Conservation (phyloP, 2,113 vertebrate genomes). For the Trematomus loennbergii region DNA sequence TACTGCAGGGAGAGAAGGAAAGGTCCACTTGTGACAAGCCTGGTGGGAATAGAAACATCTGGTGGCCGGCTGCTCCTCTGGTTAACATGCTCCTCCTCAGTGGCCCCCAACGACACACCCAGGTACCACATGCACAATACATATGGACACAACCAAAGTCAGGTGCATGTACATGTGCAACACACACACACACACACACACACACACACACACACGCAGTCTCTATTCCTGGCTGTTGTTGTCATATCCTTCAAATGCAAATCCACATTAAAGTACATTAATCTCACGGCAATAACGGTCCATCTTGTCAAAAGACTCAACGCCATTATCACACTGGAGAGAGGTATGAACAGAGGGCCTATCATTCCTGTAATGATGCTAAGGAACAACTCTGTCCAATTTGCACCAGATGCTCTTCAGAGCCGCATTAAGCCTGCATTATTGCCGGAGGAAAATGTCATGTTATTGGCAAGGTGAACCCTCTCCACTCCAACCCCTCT, state of each 20-base stretch:
- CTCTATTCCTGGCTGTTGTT: slow-evolving; percentile 3
- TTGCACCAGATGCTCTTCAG: slow-evolving; percentile 75
- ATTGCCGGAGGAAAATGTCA: slow-evolving; percentile 80
- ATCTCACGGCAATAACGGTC: slow-evolving; percentile 35
- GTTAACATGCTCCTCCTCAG: slow-evolving; percentile 83
- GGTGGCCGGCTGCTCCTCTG: slow-evolving; percentile 84
- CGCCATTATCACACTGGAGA: slow-evolving; percentile 34
- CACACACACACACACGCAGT: slow-evolving; percentile 3
- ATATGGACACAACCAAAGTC: slow-evolving; percentile 38
- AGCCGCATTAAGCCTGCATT: slow-evolving; percentile 72
- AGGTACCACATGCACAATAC: slow-evolving; percentile 45
- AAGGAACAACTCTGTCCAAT: slow-evolving; percentile 77
- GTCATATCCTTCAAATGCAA: slow-evolving; percentile 11
- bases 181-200: background rate
- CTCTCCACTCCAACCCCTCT: slow-evolving; percentile 51
- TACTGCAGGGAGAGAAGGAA: slow-evolving; percentile 73
- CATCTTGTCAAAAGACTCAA: slow-evolving; percentile 19
- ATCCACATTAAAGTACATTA: slow-evolving; percentile 1
- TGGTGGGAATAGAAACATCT: slow-evolving; percentile 83
- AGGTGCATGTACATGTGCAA: background rate
- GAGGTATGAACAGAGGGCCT: slow-evolving; percentile 57
- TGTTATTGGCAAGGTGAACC: slow-evolving; percentile 77
- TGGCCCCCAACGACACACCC: slow-evolving; percentile 67
- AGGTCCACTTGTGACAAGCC: slow-evolving; percentile 84
- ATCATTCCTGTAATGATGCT: slow-evolving; percentile 60